Evolutionary conservation across 2,888 invertebrate species (phyloP), one percentile per base, ranked within the genome.

Genomic region (Agrypnus murinus): DNA sequence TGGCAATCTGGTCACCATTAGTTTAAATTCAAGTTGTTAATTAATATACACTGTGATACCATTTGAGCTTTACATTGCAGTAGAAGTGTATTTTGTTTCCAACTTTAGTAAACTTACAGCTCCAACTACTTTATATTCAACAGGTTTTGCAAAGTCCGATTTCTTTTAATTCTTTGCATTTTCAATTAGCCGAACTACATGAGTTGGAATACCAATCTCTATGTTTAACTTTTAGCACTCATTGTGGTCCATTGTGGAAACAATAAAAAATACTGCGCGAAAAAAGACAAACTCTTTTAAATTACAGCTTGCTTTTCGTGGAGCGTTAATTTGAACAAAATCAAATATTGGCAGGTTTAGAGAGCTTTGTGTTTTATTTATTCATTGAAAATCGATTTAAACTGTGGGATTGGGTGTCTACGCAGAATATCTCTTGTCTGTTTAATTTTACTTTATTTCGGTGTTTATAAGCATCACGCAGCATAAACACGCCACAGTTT

Each of bases 211-310:
- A 25, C 59, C 59, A 59, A 59, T 59, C 40, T 59, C 40, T 17
- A 34, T 43, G 43, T 59, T 59, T 43, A 59, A 25, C 12, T 15
- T 14, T 14, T 17, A n/a, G 5, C 25, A 3, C 25, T 8, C 57
- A 57, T 57, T 57, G 57, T 17, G 57, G 43, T 59, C 17, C 12
- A 10, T 59, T 43, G 59, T 59, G 57, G 25, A 6, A 34, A 59
- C 59, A 40, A 43, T 43, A 59, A 59, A n/a, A 59, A 59, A 59
- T 59, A 59, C 57, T 57, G 57, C 15, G 36, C 14, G 12, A 59
- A 43, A 59, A 43, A 59, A 59, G 43, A 59, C 59, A 43, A 59
- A 6, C 43, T 0, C 4, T 7, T 12, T 40, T 7, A 43, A 55
- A 40, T 40, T 43, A 43, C 31, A 25, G 43, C 14, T 31, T 43